Percentiles rank a stretch among this genome's conserved stretches.
Evolutionary conservation across 2,888 invertebrate species (phyloP).

Genomic region (Ichneumon xanthorius): DNA sequence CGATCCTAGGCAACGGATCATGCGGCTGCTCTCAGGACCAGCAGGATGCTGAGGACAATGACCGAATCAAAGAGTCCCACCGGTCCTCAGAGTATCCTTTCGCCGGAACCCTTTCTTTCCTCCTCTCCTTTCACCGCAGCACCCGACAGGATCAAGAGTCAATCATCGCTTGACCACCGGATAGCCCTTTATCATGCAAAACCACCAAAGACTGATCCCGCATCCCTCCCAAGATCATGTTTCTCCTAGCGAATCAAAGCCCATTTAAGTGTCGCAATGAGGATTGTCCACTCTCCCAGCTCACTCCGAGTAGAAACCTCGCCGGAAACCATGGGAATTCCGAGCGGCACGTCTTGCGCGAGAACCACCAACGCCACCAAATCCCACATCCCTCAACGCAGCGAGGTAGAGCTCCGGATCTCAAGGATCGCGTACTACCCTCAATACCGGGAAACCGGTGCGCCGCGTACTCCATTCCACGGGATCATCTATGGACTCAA

Average conservation of each 20-base stretch:
- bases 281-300: background rate
- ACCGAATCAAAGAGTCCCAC: conserved; percentile 77
- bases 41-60: conserved; percentile 70
- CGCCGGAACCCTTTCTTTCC: conserved; percentile 67
- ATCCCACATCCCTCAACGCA: background rate
- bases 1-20: conserved; percentile 44
- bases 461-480: conserved; percentile 58
- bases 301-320: background rate
- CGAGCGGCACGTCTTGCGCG: background rate
- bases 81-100: conserved; percentile 51
- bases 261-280: background rate
- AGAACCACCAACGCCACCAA: background rate
- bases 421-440: background rate
- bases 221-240: background rate
- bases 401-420: background rate
- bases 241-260: background rate
- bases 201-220: background rate
- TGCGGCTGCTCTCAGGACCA: conserved; percentile 45
- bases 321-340: background rate
- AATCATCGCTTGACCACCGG: background rate
- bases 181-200: background rate
- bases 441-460: conserved; percentile 12
- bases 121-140: background rate
- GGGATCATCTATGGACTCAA: conserved; percentile 21
- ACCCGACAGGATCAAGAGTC: background rate